Percentiles rank a stretch among this genome's conserved stretches.
Conservation (phyloP, 2,113 vertebrate species). For the Tragelaphus scriptus region DNA sequence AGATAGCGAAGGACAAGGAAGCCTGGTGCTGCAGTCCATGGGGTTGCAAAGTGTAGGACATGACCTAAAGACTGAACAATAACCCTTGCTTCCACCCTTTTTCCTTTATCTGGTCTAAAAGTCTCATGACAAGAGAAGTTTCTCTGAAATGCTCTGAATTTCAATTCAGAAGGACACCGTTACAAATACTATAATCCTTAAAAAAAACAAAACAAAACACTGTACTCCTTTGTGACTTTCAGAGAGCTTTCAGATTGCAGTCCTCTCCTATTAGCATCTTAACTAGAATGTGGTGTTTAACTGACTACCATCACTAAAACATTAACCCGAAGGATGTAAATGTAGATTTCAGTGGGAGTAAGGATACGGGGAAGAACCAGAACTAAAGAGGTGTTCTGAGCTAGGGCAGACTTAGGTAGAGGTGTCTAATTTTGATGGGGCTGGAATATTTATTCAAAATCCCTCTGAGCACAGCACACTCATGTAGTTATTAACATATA, state of each 20-base stretch:
- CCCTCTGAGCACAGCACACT: background rate
- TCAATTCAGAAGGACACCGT: background rate
- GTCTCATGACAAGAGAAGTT: background rate
- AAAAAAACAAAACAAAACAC: background rate
- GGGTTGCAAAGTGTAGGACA: background rate
- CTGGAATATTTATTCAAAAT: background rate
- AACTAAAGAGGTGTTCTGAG: background rate
- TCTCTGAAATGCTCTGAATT: slow-evolving; percentile 29
- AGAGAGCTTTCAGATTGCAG: background rate
- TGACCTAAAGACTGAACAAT: background rate
- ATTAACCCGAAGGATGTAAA: slow-evolving; percentile 11
- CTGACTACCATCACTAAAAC: background rate
- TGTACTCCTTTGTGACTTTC: background rate
- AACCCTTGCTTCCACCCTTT: background rate
- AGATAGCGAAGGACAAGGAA: background rate
- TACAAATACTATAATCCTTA: background rate
- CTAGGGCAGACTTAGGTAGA: background rate
- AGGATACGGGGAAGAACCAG: background rate
- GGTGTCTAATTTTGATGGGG: background rate
- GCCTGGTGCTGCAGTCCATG: background rate
- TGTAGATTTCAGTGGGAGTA: background rate
- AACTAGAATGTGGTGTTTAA: background rate
- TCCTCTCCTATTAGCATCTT: background rate
- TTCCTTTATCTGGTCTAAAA: background rate
- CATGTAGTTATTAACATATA: background rate